Conservation (phyloP, 1,140 invertebrate species). For the Portunus trituberculatus region DNA sequence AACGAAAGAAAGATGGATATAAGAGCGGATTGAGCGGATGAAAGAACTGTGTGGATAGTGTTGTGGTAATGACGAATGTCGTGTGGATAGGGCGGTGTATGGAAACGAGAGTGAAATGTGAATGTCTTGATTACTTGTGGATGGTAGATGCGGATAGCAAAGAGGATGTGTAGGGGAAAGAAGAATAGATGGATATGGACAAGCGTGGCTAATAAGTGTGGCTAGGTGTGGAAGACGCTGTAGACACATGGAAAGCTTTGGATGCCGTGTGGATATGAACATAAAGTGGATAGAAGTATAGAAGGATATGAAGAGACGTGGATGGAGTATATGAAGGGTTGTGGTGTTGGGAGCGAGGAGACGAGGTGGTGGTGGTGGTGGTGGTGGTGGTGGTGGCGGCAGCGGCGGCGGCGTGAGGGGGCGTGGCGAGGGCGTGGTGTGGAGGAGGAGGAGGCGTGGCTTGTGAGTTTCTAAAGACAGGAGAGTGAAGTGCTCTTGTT, state of each 20-base stretch:
- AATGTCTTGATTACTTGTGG: too few species aligned
- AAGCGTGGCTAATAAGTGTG: not conserved
- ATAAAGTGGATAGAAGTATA: not conserved
- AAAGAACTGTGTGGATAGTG: too few species aligned
- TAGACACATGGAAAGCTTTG: not conserved
- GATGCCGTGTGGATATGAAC: too few species aligned
- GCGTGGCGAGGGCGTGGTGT: too few species aligned
- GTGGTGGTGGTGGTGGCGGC: not conserved
- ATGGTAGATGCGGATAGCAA: not conserved
- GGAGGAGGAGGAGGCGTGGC: not conserved
- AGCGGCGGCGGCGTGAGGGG: not conserved
- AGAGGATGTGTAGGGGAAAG: not conserved
- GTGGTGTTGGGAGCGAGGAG: not conserved
- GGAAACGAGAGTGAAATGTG: too few species aligned
- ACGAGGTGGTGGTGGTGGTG: not conserved
- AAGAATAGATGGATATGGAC: not conserved
- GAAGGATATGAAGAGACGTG: not conserved
- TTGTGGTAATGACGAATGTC: too few species aligned
- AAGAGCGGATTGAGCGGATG: too few species aligned
- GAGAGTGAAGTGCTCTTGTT: conserved; percentile 20
- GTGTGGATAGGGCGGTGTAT: too few species aligned
- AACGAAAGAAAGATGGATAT: not conserved
- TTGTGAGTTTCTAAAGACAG: not conserved
- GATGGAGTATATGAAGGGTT: not conserved
- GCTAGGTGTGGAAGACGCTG: not conserved